Percentiles rank a stretch among this genome's conserved stretches.
These are phyloP conservation scores for Trachops cirrhosus DNA, from an alignment of 2,797 vertebrate species.

Conservation along the genomic window DNA sequence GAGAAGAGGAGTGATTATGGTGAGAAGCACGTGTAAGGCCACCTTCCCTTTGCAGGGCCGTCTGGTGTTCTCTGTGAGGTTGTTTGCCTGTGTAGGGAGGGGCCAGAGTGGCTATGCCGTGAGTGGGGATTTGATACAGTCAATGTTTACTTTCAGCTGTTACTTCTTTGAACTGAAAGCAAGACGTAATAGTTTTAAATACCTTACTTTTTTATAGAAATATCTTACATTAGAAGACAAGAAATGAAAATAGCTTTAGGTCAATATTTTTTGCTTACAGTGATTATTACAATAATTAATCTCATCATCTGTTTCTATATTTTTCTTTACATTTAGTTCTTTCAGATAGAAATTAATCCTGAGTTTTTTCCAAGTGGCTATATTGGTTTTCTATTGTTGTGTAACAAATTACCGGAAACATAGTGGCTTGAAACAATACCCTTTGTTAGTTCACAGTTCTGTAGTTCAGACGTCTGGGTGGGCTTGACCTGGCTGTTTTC, in stretches of 20 bases:
- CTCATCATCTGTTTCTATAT: not conserved
- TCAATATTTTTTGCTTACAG: not conserved
- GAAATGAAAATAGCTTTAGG: slow-evolving; percentile 1
- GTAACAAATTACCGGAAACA: not conserved
- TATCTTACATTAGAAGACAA: not conserved
- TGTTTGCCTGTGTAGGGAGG: not conserved
- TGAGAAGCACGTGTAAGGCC: not conserved
- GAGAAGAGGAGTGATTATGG: not conserved
- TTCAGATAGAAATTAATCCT: not conserved
- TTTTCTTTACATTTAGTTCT: not conserved
- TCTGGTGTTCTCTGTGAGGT: not conserved
- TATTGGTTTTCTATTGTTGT: not conserved
- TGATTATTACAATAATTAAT: not conserved
- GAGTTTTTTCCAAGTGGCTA: not conserved
- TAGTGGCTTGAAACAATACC: not conserved
- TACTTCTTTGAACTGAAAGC: not conserved
- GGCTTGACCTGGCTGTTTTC: not conserved
- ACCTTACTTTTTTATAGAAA: not conserved
- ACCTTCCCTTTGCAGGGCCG: not conserved
- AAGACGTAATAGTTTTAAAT: not conserved
- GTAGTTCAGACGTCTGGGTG: not conserved
- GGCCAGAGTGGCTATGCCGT: not conserved
- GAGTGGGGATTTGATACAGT: not conserved
- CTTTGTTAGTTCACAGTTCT: not conserved
- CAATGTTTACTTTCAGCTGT: not conserved